These are phyloP conservation scores for Odobenus rosmarus DNA, from an alignment of 2,113 vertebrate species.

Conservation along the genomic window DNA sequence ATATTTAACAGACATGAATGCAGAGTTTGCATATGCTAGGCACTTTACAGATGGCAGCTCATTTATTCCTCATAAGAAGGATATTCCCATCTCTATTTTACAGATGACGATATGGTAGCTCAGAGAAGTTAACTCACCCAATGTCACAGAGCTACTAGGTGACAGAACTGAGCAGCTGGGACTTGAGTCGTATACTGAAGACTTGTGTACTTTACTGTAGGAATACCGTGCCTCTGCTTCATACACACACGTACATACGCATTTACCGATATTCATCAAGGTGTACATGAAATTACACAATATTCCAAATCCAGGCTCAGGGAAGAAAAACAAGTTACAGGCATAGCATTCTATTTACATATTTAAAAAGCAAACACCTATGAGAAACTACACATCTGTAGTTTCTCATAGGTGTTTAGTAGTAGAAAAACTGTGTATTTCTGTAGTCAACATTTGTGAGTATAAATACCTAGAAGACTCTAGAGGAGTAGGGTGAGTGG, in stretches of 20 bases:
- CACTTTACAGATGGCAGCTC: background rate
- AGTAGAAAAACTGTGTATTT: background rate
- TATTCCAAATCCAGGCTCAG: background rate
- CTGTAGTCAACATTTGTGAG: background rate
- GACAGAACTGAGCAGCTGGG: background rate
- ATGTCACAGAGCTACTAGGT: background rate
- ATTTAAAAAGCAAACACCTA: background rate
- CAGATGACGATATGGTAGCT: background rate
- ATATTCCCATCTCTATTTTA: background rate
- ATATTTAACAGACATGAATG: background rate
- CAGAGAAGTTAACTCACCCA: background rate
- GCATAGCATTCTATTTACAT: background rate
- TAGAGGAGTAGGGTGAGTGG: background rate
- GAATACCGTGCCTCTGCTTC: background rate
- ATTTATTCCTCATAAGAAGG: background rate
- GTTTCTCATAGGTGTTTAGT: too few relatives aligned
- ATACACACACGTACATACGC: accelerated
- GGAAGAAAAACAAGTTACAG: background rate
- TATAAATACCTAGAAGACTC: background rate
- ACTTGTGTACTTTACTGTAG: background rate
- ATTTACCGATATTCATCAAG: background rate
- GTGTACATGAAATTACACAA: background rate
- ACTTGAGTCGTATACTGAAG: background rate
- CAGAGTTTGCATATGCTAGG: background rate
- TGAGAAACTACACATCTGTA: too few relatives aligned